These are phyloP conservation scores for Nomada ruficornis DNA, from an alignment of 2,888 invertebrate species.

Conservation along the genomic window DNA sequence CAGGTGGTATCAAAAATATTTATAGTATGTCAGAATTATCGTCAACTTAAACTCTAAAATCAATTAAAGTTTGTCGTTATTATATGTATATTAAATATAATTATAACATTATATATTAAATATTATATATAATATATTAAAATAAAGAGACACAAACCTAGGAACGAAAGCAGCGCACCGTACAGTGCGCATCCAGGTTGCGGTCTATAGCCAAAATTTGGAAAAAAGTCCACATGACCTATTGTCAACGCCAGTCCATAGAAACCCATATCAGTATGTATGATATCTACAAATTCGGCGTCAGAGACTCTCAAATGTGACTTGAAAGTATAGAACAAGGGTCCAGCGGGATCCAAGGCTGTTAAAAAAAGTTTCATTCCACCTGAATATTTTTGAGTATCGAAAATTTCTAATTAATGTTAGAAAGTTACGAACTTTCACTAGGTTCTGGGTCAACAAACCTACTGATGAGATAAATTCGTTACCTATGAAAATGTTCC, in stretches of 20 bases:
- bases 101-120: no score
- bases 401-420: neutral
- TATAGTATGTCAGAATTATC: neutral
- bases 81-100: no score
- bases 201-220: constrained; percentile 84
- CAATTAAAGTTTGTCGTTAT: neutral
- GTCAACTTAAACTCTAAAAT: neutral
- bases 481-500: no score
- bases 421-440: neutral
- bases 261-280: constrained; percentile 85
- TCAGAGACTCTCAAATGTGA: constrained; percentile 77
- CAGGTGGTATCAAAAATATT: neutral
- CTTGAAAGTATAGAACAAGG: constrained; percentile 83
- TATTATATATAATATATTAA: no score
- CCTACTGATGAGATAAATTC: no score
- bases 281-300: constrained; percentile 85
- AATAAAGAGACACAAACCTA: neutral
- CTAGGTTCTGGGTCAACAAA: no score
- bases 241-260: constrained; percentile 80
- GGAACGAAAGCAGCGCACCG: neutral
- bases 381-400: neutral
- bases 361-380: constrained; percentile 57
- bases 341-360: constrained; percentile 85
- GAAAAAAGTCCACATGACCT: constrained; percentile 85
- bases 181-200: constrained; percentile 85